phyloP scores from a whole-genome alignment of 2,797 vertebrate species.

The Microchirus variegatus region DNA sequence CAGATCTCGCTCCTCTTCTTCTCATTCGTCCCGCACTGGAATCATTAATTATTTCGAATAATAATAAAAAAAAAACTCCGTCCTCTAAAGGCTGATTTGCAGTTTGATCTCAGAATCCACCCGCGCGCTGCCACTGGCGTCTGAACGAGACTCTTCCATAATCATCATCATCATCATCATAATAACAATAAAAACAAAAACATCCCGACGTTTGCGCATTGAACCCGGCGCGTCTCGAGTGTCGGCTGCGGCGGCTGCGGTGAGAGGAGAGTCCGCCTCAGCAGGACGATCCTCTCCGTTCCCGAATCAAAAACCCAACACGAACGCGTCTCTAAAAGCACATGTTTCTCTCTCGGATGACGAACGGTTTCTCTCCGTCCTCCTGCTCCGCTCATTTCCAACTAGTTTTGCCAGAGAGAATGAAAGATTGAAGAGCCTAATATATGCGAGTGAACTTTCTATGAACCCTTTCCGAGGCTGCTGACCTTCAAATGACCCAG shows the following conservation, averaged over 20 bases:
- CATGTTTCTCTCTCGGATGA: slow-evolving; percentile 80
- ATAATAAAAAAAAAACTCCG: slow-evolving; percentile 74
- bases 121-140: slow-evolving; percentile 65
- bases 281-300: slow-evolving; percentile 24
- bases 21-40: slow-evolving; percentile 89
- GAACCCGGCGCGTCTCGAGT: slow-evolving; percentile 31
- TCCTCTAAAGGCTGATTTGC: slow-evolving; percentile 86
- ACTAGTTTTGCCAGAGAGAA: slow-evolving; percentile 92
- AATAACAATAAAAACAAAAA: slow-evolving; percentile 20
- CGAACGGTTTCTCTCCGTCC: slow-evolving; percentile 87
- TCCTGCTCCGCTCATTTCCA: slow-evolving; percentile 92
- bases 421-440: slow-evolving; percentile 99
- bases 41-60: slow-evolving; percentile 91
- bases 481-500: slow-evolving; percentile 99
- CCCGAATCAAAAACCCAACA: slow-evolving; percentile 48
- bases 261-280: slow-evolving; percentile 20
- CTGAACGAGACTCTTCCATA: slow-evolving; percentile 28
- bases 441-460: slow-evolving; percentile 99
- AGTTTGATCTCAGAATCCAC: slow-evolving; percentile 78
- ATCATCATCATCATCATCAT: slow-evolving; percentile 1
- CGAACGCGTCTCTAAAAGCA: slow-evolving; percentile 61
- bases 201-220: slow-evolving; percentile 34
- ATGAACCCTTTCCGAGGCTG: slow-evolving; percentile 97
- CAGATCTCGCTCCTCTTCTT: slow-evolving; percentile 72
- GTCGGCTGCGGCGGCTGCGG: slow-evolving; percentile 17